Base-by-base conservation (phyloP, 2,113 vertebrate species). In the Peromyscus polionotus region DNA sequence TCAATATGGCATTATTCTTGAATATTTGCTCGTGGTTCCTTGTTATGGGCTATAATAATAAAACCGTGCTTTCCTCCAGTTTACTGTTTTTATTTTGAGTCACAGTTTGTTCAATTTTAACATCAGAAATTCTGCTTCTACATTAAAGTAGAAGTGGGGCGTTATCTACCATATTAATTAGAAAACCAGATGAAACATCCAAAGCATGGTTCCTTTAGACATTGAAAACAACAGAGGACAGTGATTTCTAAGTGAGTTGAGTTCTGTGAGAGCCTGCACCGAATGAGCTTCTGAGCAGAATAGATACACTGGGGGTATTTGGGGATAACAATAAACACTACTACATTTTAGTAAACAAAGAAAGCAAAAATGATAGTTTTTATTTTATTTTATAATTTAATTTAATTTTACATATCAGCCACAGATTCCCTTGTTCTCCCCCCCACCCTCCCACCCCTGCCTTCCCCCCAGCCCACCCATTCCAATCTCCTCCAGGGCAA, bases 71-170 rank as follows among this genome's bases (percentile, higher is more conserved):
- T 36, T 51, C 9, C 57, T 17, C 14, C 45, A 14, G 39, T 65
- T 31, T 67, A 79, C 73, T 51, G 2, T 28, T 68, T 83, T 84
- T 54, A 45, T 67, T 39, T 90, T 61, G n/a, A 72, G 92, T 91
- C 76, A 76, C 93, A 42, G 6, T 93, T 84, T 91, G 36, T 54
- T 20, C 92, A 48, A 92, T 73, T 92, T 76, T 95, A 81, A 22
- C 31, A 39, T 5, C 22, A 87, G 28, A 9, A 84, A 33, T 81
- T 70, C 42, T 67, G 11, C 31, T 42, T 77, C 54, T 42, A 3
- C 36, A 48, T 7, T 1, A 24, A 45, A 67, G 72, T 24, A 88
- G 36, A 14, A 9, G 45, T 36, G 19, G 19, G 7, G 5, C 65
- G 68, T 45, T 22, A 57, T 73, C 16, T 91, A 19, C 33, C 36